Conservation (phyloP, 2,797 vertebrate genomes). For the Tolypeutes matacus region DNA sequence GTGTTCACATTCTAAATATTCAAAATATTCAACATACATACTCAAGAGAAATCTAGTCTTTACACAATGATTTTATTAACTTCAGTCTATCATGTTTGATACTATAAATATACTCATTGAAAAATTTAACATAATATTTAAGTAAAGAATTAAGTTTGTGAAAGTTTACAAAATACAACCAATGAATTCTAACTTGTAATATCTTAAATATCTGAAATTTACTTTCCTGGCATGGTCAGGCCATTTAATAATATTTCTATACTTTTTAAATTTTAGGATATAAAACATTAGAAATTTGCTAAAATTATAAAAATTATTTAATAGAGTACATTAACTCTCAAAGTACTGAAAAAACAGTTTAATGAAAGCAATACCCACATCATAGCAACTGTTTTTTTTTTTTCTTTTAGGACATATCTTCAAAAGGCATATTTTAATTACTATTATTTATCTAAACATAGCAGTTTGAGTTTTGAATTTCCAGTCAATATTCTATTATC, state of each 20-base stretch:
- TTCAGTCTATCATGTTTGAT: constrained; percentile 42
- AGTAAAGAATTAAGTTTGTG: constrained; percentile 66
- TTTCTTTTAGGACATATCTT: not conserved
- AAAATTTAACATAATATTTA: not conserved
- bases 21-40: constrained; percentile 47
- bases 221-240: constrained; percentile 75
- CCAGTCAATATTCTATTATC: constrained; percentile 26
- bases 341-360: constrained; percentile 81
- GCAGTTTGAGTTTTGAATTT: not conserved
- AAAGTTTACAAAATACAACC: constrained; percentile 64
- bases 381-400: not conserved
- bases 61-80: constrained; percentile 76
- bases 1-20: constrained; percentile 26
- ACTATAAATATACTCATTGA: constrained; percentile 60
- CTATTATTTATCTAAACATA: not conserved
- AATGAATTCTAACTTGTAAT: not conserved
- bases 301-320: constrained; percentile 82
- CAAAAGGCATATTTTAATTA: constrained; percentile 66
- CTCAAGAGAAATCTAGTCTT: constrained; percentile 45
- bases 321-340: constrained; percentile 80
- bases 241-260: constrained; percentile 67
- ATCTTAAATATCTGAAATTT: constrained; percentile 61
- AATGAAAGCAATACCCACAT: constrained; percentile 73
- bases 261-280: constrained; percentile 70
- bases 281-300: constrained; percentile 80